A percentile compares a stretch with the other conserved stretches of the same genome.
These are phyloP conservation scores for Trissolcus basalis DNA, from an alignment of 1,140 invertebrate genomes.

Conservation along the genomic window DNA sequence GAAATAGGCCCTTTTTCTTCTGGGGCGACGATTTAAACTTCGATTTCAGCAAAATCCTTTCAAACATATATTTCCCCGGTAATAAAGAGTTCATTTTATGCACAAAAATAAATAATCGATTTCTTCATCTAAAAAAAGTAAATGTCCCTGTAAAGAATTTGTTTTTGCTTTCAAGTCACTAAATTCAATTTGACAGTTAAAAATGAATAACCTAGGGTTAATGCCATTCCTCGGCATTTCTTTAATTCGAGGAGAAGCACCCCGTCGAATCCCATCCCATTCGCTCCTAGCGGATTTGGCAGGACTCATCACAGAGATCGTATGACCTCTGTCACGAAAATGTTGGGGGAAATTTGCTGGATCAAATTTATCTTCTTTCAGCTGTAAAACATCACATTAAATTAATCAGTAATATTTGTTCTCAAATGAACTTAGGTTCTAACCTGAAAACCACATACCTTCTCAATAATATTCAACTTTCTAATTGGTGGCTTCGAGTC, in stretches of 20 bases:
- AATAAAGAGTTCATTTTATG: too few relatives aligned
- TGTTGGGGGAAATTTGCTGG: conserved; percentile 76
- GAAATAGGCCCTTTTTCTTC: too few relatives aligned
- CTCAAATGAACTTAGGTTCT: neutral
- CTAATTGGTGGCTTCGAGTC: conserved; percentile 73
- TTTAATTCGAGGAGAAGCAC: conserved; percentile 74
- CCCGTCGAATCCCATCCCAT: conserved; percentile 70
- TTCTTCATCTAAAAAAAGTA: too few relatives aligned
- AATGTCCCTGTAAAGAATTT: too few relatives aligned
- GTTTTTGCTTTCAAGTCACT: too few relatives aligned
- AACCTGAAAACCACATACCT: conserved; percentile 59
- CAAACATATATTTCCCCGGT: too few relatives aligned
- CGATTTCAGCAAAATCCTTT: too few relatives aligned
- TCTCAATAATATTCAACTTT: conserved; percentile 68
- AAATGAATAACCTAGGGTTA: conserved; percentile 81
- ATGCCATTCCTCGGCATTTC: conserved; percentile 80
- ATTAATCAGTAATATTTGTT: conserved; percentile 8
- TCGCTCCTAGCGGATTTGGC: conserved; percentile 74
- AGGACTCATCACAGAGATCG: conserved; percentile 90
- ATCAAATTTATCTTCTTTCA: conserved; percentile 72
- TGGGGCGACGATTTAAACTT: too few relatives aligned
- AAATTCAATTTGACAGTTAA: too few relatives aligned
- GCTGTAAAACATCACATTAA: conserved; percentile 28
- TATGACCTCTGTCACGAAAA: conserved; percentile 85
- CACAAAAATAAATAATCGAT: too few relatives aligned